A percentile compares a stretch with the other conserved stretches of the same genome.
Evolutionary conservation across 2,113 vertebrate genomes (phyloP).

Genomic region (Dascyllus trimaculatus): DNA sequence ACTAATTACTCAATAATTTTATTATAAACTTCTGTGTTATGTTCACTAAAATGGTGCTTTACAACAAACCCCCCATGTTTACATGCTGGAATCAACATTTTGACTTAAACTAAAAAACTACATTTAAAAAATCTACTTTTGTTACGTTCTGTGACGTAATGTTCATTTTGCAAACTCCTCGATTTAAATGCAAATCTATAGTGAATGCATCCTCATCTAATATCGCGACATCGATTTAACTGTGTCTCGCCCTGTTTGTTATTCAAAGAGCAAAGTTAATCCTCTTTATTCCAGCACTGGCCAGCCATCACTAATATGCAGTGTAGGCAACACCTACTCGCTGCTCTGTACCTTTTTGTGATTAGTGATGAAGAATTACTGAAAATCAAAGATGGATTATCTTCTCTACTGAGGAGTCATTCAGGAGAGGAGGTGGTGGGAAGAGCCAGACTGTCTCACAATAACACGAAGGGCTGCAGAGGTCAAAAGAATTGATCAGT

Average conservation of each 20-base stretch:
- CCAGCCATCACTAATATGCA: conserved; percentile 4
- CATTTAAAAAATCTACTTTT: too few relatives aligned
- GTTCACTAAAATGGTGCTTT: too few relatives aligned
- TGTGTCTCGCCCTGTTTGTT: background rate
- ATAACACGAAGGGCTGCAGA: conserved; percentile 4
- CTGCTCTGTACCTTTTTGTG: background rate
- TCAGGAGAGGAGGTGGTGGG: conserved; percentile 20
- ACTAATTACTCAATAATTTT: too few relatives aligned
- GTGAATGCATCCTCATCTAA: too few relatives aligned
- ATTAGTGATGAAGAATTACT: conserved; percentile 32
- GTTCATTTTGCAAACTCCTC: too few relatives aligned
- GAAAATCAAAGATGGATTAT: conserved; percentile 65
- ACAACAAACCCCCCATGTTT: too few relatives aligned
- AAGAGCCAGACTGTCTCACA: conserved; percentile 44
- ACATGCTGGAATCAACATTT: too few relatives aligned
- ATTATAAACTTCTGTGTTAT: too few relatives aligned
- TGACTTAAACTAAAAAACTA: too few relatives aligned
- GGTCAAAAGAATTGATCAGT: conserved; percentile 44
- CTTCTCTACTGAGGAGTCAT: background rate
- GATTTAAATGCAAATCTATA: too few relatives aligned
- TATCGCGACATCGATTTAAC: too few relatives aligned
- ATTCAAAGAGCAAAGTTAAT: conserved; percentile 8
- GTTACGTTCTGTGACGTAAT: too few relatives aligned
- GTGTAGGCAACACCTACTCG: conserved; percentile 2
- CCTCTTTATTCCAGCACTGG: conserved; percentile 3